A percentile compares a stretch with the other conserved stretches of the same genome.
phyloP scores from a whole-genome alignment of 2,797 vertebrate species.

The Delichon dasypus region DNA sequence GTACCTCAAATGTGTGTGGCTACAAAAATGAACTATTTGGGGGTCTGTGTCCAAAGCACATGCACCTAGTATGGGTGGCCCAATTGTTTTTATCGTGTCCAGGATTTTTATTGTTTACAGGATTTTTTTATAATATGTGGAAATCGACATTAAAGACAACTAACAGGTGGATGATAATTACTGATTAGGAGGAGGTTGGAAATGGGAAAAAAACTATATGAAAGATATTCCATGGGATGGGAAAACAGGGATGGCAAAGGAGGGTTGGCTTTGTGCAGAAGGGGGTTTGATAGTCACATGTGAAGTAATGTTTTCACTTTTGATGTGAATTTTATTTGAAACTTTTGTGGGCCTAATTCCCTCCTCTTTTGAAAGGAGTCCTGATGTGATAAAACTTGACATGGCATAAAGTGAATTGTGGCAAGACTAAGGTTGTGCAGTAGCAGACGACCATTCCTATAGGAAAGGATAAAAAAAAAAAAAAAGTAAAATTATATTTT shows the following conservation, averaged over 20 bases:
- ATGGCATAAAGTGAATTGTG: not conserved
- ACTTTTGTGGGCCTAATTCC: not conserved
- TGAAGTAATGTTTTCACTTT: not conserved
- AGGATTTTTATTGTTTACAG: not conserved
- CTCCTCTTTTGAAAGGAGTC: not conserved
- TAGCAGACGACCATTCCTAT: not conserved
- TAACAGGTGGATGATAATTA: not conserved
- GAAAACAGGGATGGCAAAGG: not conserved
- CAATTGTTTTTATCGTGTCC: not conserved
- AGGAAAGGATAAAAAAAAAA: not conserved
- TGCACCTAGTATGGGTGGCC: not conserved
- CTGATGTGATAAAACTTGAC: not conserved
- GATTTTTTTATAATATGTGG: not conserved
- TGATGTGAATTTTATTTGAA: not conserved
- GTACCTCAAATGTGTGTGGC: not conserved
- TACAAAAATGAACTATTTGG: not conserved
- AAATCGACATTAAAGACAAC: not conserved
- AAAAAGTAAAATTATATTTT: not conserved
- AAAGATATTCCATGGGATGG: not conserved
- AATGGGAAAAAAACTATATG: not conserved
- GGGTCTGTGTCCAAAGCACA: not conserved
- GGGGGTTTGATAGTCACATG: accelerated
- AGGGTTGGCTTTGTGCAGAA: not conserved
- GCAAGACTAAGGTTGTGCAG: not conserved
- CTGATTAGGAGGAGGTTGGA: not conserved